Base-by-base conservation (phyloP, 2,797 vertebrate genomes). In the Poecilia wingei region DNA sequence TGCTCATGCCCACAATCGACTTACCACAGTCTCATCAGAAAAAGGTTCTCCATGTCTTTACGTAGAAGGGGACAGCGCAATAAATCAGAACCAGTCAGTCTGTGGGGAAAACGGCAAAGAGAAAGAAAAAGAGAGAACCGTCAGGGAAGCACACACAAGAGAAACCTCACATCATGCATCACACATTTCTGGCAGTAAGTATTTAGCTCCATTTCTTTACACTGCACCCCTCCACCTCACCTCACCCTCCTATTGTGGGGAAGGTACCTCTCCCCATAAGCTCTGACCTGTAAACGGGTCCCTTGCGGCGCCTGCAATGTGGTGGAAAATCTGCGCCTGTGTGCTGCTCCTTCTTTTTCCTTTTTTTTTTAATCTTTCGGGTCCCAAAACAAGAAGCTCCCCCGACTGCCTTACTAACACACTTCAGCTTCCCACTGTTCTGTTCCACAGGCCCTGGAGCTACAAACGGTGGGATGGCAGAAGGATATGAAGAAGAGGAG, bases 1-100 rank as follows among this genome's bases (percentile, higher is more conserved):
- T 78, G 72, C 14, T 28, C 7, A 1, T 57, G 59, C 4, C 70
- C 59, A 36, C 31, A 71, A 39, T 57, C 45, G 66, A 91, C 94
- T 90, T 82, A 95, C 94, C 93, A 94, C 91, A 92, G 84, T 86
- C 86, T 90, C 92, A 90, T 94, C 87, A 91, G 91, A 88, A 95
- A 94, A 92, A 59, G 88, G 86, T 88, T 85, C 84, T 90, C 88
- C 94, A 95, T 94, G 88, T 83, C 82, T 87, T 90, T 79, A 71
- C 82, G 83, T 82, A 76, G 87, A 89, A 93, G 91, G 43, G 55
- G 79, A 43, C 72, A 28, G 79, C 75, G 71, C 73, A 86, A 92
- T 82, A 78, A 86, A 36, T 86, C 36, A 14, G 72, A 72, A 71
- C 82, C 78, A 76, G 43, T 82, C 78, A 36, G 78, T 88, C 87